Conservation (phyloP, 1,140 invertebrate genomes). For the Drosophila ambigua region DNA sequence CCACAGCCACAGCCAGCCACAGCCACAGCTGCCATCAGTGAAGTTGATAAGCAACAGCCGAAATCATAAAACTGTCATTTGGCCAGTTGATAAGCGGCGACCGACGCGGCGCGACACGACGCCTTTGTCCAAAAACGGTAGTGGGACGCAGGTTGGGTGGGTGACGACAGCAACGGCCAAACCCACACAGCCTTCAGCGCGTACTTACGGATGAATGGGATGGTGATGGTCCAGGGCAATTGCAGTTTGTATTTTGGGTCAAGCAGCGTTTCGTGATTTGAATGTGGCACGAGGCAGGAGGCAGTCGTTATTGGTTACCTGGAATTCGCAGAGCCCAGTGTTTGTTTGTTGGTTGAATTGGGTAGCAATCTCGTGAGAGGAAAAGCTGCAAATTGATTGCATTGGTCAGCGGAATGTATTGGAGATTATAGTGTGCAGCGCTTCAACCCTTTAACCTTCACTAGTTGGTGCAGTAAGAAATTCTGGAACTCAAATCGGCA, state of each 20-base stretch:
- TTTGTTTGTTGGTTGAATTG: too few relatives aligned
- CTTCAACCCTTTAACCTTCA: neutral
- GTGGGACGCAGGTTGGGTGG: neutral
- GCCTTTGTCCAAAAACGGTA: constrained; percentile 23
- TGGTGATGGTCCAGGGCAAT: constrained; percentile 15
- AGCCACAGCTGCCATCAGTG: too few relatives aligned
- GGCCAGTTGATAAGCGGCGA: constrained; percentile 52
- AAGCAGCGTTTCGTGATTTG: constrained; percentile 12
- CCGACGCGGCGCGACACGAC: constrained; percentile 29
- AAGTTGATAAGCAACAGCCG: constrained; percentile 36
- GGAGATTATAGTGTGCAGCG: neutral
- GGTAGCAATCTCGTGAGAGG: too few relatives aligned
- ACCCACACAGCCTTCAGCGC: neutral
- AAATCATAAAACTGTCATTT: constrained; percentile 61
- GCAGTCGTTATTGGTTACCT: constrained; percentile 4
- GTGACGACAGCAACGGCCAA: constrained; percentile 2
- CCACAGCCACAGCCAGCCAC: neutral
- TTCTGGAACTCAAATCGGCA: too few relatives aligned
- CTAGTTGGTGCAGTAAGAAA: neutral
- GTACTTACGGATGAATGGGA: neutral
- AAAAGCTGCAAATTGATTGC: constrained; percentile 1
- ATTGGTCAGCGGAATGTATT: neutral
- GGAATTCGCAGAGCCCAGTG: neutral
- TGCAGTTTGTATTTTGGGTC: constrained; percentile 30
- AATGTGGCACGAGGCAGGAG: constrained; percentile 6